Evolutionary conservation across 2,113 vertebrate species (phyloP).

Genomic region (Megatriorchis doriae): DNA sequence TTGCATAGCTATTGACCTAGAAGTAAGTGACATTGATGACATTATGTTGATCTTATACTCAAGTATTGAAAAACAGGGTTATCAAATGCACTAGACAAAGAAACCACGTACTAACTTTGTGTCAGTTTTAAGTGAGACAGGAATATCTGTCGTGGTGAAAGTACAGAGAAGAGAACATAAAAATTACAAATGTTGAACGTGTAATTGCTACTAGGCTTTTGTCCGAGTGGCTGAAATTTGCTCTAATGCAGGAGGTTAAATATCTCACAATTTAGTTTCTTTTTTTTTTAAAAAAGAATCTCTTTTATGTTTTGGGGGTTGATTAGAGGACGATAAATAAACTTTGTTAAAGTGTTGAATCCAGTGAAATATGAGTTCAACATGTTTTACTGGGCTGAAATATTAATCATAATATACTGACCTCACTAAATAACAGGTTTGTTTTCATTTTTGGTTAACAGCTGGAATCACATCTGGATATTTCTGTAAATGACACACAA

Average conservation of each 20-base stretch:
- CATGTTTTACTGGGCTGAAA: not conserved
- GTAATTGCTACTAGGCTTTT: not conserved
- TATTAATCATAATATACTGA: not conserved
- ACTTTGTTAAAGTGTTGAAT: not conserved
- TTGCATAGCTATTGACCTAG: not conserved
- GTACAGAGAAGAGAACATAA: not conserved
- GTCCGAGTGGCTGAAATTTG: not conserved
- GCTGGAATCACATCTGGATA: constrained; percentile 77
- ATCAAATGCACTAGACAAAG: not conserved
- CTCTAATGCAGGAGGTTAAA: not conserved
- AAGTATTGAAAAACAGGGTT: not conserved
- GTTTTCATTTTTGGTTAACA: constrained; percentile 36
- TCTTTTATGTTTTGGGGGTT: not conserved
- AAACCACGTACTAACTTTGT: not conserved
- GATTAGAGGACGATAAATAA: not conserved
- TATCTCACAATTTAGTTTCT: not conserved
- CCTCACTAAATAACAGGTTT: not conserved
- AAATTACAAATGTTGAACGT: not conserved
- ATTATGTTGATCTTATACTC: not conserved
- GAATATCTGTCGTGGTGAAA: not conserved
- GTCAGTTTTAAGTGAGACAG: not conserved
- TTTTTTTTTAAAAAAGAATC: not conserved
- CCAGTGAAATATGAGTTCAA: not conserved
- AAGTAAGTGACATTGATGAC: not conserved
- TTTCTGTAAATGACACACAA: constrained; percentile 57